phyloP scores from a whole-genome alignment of 92 coral and sea anemone genomes.

The Porites lobata region DNA sequence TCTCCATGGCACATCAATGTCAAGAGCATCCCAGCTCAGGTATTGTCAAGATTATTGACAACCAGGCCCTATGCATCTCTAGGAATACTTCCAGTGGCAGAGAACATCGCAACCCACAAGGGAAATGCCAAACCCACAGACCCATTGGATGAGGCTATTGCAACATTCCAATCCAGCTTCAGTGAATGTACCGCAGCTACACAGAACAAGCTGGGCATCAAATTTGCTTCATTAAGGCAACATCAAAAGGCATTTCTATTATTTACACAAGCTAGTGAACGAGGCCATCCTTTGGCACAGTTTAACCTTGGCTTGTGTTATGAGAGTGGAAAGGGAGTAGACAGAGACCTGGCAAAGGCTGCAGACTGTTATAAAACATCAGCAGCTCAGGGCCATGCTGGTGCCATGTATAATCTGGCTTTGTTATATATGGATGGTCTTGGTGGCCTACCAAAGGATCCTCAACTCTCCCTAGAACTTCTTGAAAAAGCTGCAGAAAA shows the following conservation, averaged over 20 bases:
- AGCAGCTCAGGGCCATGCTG: slow-evolving; percentile 76
- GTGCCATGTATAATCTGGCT: slow-evolving; percentile 85
- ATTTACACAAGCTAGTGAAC: slow-evolving; percentile 89
- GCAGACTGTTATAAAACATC: slow-evolving; percentile 80
- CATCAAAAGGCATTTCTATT: slow-evolving; percentile 84
- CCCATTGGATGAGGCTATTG: slow-evolving; percentile 84
- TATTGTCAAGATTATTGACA: slow-evolving; percentile 57
- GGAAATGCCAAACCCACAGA: slow-evolving; percentile 59
- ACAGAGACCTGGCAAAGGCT: slow-evolving; percentile 77
- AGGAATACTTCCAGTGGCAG: slow-evolving; percentile 70
- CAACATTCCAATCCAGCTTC: slow-evolving; percentile 80
- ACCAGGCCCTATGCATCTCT: slow-evolving; percentile 64
- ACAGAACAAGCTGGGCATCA: slow-evolving; percentile 92
- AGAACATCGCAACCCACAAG: neutral
- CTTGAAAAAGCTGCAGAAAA: slow-evolving; percentile 70
- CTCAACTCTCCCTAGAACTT: slow-evolving; percentile 61
- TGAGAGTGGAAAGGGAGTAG: slow-evolving; percentile 94
- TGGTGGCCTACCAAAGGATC: slow-evolving; percentile 78
- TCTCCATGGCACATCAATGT: slow-evolving; percentile 62
- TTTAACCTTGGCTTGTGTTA: slow-evolving; percentile 96
- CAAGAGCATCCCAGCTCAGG: slow-evolving; percentile 68
- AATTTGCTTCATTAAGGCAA: slow-evolving; percentile 82
- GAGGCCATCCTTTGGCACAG: slow-evolving; percentile 94
- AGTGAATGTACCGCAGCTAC: slow-evolving; percentile 94
- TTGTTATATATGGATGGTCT: slow-evolving; percentile 85